Evolutionary conservation across 1,140 invertebrate genomes (phyloP).

Genomic region (Chelonus insularis): DNA sequence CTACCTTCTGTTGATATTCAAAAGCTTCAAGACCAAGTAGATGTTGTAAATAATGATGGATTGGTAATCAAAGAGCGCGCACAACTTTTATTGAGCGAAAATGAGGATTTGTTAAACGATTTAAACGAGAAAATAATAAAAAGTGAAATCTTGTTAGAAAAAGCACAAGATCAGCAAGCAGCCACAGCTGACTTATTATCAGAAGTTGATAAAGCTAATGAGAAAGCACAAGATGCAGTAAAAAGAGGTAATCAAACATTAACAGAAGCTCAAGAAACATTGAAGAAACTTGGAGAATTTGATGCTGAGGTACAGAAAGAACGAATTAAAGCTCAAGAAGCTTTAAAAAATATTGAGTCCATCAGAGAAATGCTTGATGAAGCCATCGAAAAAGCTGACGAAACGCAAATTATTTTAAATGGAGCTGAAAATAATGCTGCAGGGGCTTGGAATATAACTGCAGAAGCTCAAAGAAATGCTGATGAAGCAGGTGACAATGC

Average conservation of each 20-base stretch:
- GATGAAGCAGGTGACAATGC: constrained; percentile 63
- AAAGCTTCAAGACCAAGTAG: constrained; percentile 69
- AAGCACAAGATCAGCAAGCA: constrained; percentile 64
- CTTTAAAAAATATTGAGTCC: constrained; percentile 64
- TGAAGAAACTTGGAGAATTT: constrained; percentile 83
- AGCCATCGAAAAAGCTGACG: constrained; percentile 65
- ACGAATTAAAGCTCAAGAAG: constrained; percentile 68
- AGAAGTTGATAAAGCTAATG: constrained; percentile 72
- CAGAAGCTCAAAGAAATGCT: constrained; percentile 69
- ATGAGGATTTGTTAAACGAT: constrained; percentile 64
- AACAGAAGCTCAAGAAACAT: constrained; percentile 83
- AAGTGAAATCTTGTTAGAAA: constrained; percentile 61
- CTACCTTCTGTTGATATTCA: constrained; percentile 75
- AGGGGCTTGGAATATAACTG: constrained; percentile 74
- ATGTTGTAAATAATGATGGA: constrained; percentile 65
- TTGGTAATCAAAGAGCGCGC: constrained; percentile 69
- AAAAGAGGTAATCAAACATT: constrained; percentile 81
- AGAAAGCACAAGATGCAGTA: constrained; percentile 79
- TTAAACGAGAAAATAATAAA: constrained; percentile 63
- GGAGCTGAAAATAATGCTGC: constrained; percentile 79
- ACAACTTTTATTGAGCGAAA: constrained; percentile 65
- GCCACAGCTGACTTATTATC: constrained; percentile 68
- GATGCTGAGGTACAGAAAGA: constrained; percentile 85
- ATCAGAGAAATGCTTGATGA: constrained; percentile 63
- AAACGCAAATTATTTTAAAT: constrained; percentile 72